These are phyloP conservation scores for Agrilus biguttatus DNA, from an alignment of 2,888 invertebrate species.

Conservation along the genomic window DNA sequence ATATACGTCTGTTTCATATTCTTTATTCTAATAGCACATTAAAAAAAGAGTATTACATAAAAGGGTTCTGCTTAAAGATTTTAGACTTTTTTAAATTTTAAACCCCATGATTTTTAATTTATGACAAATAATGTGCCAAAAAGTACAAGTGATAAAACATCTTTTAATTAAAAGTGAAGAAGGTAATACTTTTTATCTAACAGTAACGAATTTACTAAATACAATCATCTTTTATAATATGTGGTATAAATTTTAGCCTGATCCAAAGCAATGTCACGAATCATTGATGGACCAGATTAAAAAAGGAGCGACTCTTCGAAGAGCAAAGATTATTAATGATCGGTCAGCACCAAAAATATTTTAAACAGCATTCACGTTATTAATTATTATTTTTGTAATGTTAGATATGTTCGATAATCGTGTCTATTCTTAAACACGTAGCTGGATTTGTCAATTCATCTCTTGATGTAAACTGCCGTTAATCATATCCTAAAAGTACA, in stretches of 20 bases:
- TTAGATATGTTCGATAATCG: neutral
- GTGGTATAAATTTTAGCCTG: constrained; percentile 40
- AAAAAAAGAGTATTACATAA: too few species aligned
- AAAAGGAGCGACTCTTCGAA: constrained; percentile 66
- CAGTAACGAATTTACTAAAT: too few species aligned
- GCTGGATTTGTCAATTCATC: neutral
- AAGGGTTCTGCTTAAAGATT: too few species aligned
- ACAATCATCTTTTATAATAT: neutral
- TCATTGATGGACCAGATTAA: constrained; percentile 92
- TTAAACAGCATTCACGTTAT: constrained; percentile 24
- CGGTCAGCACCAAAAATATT: constrained; percentile 80
- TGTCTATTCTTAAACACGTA: neutral
- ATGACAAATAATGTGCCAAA: too few species aligned
- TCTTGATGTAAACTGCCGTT: too few species aligned
- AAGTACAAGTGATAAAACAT: too few species aligned
- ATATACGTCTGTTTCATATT: too few species aligned
- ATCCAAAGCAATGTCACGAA: constrained; percentile 66
- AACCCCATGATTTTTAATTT: too few species aligned
- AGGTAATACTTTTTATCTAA: too few species aligned
- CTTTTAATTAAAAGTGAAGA: neutral
- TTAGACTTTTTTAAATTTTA: too few species aligned
- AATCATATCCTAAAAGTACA: too few species aligned
- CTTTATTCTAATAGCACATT: too few species aligned
- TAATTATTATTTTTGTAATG: neutral
- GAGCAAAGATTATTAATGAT: constrained; percentile 66